phyloP scores from a whole-genome alignment of 2,888 invertebrate genomes.

The Leptopterna dolabrata region DNA sequence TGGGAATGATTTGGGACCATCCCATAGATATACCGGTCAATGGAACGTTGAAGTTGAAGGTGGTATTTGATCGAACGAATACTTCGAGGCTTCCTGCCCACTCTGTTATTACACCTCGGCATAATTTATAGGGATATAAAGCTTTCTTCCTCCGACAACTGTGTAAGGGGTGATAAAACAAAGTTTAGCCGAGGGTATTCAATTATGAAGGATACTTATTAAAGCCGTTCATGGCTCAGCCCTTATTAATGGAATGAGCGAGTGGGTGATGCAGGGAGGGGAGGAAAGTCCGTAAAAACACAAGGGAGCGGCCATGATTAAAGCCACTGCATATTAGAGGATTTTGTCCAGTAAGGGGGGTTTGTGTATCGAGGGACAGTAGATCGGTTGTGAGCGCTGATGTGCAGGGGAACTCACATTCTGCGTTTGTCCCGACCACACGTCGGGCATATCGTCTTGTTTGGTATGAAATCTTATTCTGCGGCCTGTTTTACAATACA shows the following conservation, averaged over 20 bases:
- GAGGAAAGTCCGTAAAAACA: not conserved
- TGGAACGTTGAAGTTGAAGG: too few species aligned
- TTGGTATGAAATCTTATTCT: not conserved
- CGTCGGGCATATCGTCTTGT: not conserved
- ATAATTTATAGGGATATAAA: not conserved
- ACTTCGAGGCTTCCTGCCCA: too few species aligned
- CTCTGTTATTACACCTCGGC: not conserved
- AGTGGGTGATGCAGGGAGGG: not conserved
- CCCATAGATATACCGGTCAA: too few species aligned
- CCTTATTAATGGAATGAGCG: slow-evolving; percentile 2
- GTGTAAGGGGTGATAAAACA: not conserved
- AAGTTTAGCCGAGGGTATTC: slow-evolving; percentile 5
- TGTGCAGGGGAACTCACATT: not conserved
- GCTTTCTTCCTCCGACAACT: not conserved
- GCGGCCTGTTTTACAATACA: too few species aligned
- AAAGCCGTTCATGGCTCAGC: slow-evolving; percentile 21
- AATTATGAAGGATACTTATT: slow-evolving; percentile 27
- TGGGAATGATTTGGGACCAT: too few species aligned
- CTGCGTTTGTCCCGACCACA: not conserved
- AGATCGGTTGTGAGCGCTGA: not conserved
- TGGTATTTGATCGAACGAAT: too few species aligned
- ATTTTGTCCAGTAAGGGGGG: not conserved
- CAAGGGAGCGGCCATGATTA: slow-evolving; percentile 10
- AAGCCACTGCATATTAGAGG: slow-evolving; percentile 20
- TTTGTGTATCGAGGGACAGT: slow-evolving; percentile 21